Evolutionary conservation across 2,797 vertebrate genomes (phyloP).

Genomic region (Tenualosa thibaudeaui): DNA sequence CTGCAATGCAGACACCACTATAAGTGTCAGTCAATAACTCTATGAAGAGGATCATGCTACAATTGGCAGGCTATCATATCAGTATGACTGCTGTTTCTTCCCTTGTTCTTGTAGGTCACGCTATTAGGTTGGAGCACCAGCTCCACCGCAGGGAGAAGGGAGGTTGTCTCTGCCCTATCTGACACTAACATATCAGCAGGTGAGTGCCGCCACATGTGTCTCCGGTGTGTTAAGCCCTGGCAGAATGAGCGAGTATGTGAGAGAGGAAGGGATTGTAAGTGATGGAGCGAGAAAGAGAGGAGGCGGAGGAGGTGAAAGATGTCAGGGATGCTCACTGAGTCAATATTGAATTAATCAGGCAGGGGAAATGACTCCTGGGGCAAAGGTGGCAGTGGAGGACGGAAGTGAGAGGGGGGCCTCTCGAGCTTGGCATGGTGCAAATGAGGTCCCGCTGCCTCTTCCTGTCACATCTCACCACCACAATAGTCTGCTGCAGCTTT

Average conservation of each 20-base stretch:
- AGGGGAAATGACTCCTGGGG: background rate
- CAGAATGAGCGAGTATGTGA: background rate
- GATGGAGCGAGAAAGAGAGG: background rate
- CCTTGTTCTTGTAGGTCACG: background rate
- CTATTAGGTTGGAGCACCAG: background rate
- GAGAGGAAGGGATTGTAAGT: background rate
- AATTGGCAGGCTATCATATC: background rate
- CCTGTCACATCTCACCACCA: constrained; percentile 2
- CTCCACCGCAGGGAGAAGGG: background rate
- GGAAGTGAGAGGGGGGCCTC: background rate
- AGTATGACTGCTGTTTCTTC: background rate
- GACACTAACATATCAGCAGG: background rate
- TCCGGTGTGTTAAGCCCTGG: background rate
- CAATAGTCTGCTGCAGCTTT: background rate
- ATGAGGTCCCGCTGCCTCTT: background rate
- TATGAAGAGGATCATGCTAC: background rate
- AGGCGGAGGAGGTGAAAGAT: constrained; percentile 8
- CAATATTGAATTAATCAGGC: constrained; percentile 25
- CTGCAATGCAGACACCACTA: background rate
- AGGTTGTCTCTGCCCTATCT: background rate
- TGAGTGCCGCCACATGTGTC: background rate
- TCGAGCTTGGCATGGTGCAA: background rate
- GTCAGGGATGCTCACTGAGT: constrained; percentile 20
- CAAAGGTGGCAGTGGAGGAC: background rate
- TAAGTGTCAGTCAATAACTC: background rate